Conservation (phyloP, 2,888 invertebrate genomes). For the Criorhina ranunculi region DNA sequence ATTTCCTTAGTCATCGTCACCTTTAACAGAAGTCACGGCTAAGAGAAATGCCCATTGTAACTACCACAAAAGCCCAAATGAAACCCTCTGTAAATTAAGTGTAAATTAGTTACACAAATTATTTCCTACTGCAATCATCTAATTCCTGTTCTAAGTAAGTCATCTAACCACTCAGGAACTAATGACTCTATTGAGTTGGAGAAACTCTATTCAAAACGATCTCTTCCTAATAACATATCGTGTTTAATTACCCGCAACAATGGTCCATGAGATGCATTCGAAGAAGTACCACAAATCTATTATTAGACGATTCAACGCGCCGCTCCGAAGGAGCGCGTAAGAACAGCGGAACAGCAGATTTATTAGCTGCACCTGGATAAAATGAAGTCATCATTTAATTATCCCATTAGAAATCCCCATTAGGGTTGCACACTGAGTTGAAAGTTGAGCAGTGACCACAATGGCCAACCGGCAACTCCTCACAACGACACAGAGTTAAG, state of each 20-base stretch:
- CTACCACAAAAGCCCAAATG: background rate
- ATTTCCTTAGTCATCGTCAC: no score
- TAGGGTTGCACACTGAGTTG: conserved; percentile 52
- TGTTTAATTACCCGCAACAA: conserved; percentile 67
- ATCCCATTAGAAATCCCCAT: conserved; percentile 64
- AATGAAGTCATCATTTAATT: conserved; percentile 76
- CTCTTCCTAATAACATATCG: conserved; percentile 48
- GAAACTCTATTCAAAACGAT: conserved; percentile 24
- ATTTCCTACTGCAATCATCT: conserved; percentile 33
- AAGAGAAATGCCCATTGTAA: no score
- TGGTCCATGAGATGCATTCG: conserved; percentile 31
- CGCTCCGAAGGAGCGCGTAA: conserved; percentile 28
- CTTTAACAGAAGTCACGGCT: no score
- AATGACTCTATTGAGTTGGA: conserved; percentile 34
- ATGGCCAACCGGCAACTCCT: conserved; percentile 4
- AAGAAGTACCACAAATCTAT: conserved; percentile 54
- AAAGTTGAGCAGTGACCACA: conserved; percentile 71
- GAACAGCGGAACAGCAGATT: conserved; percentile 6
- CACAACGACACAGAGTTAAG: conserved; percentile 2
- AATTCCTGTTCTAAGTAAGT: conserved; percentile 40
- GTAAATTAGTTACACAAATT: conserved; percentile 30
- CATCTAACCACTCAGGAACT: conserved; percentile 35
- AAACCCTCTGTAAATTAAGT: conserved; percentile 47
- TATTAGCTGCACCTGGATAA: conserved; percentile 51
- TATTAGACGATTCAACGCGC: conserved; percentile 48